Conservation (phyloP, 2,113 vertebrate genomes). For the Damaliscus lunatus region DNA sequence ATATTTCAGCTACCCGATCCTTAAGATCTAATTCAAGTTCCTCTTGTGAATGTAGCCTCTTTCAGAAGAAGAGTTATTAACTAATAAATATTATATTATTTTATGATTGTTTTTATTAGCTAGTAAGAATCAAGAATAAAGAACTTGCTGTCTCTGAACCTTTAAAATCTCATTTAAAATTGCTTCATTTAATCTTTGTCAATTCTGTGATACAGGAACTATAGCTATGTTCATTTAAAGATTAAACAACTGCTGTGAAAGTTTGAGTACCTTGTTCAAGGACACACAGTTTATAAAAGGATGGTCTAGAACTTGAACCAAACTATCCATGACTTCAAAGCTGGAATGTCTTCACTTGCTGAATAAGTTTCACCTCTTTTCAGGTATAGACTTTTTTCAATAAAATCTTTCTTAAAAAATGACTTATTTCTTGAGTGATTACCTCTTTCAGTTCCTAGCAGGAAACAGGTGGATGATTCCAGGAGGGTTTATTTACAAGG, state of each 20-base stretch:
- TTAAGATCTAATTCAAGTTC: conserved; percentile 2
- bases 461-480: conserved; percentile 28
- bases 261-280: background rate
- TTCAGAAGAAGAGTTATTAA: background rate
- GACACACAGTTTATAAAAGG: background rate
- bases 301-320: background rate
- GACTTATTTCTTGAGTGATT: conserved; percentile 13
- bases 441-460: background rate
- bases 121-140: background rate
- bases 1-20: background rate
- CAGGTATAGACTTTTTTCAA: background rate
- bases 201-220: background rate
- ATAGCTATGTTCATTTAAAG: conserved; percentile 3
- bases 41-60: background rate
- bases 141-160: background rate
- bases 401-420: conserved; percentile 23
- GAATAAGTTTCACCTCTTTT: conserved; percentile 26
- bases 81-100: background rate
- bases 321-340: background rate
- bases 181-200: background rate
- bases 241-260: background rate
- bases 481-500: conserved; percentile 1
- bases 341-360: background rate
- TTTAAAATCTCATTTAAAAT: background rate
- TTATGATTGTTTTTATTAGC: background rate